These are phyloP conservation scores for Oryzias dopingdopingensis DNA, from an alignment of 2,797 vertebrate species.

Conservation along the genomic window DNA sequence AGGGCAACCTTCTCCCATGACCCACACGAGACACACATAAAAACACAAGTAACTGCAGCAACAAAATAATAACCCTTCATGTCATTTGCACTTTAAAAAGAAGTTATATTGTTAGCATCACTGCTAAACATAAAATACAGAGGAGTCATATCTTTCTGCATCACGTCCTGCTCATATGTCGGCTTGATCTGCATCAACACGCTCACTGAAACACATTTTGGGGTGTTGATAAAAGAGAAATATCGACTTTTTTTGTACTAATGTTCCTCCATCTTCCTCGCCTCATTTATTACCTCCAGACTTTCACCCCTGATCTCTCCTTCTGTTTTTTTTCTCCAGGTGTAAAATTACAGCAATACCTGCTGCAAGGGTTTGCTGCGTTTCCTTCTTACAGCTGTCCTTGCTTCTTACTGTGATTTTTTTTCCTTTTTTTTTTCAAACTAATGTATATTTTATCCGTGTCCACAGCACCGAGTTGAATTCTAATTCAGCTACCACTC, in stretches of 20 bases:
- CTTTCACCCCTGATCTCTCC: not conserved
- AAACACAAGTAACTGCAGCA: too few species aligned
- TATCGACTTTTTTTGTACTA: constrained; percentile 30
- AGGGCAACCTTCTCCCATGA: too few species aligned
- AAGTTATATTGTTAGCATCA: too few species aligned
- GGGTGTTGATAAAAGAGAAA: constrained; percentile 16
- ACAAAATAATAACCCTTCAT: too few species aligned
- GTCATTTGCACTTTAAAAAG: too few species aligned
- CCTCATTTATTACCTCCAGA: constrained; percentile 1
- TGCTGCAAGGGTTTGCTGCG: too few species aligned
- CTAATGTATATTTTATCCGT: not conserved
- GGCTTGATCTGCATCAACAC: constrained; percentile 20
- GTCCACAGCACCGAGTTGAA: constrained; percentile 27
- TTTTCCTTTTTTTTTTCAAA: not conserved
- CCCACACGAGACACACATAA: too few species aligned
- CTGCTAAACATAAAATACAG: too few species aligned
- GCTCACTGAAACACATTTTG: constrained; percentile 21
- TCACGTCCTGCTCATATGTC: constrained; percentile 6
- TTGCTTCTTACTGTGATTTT: constrained; percentile 8
- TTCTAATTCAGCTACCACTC: constrained; percentile 47
- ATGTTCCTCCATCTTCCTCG: constrained; percentile 8
- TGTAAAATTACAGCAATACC: constrained; percentile 19
- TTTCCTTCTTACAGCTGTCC: not conserved
- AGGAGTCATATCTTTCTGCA: too few species aligned
- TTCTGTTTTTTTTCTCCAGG: constrained; percentile 1